Evolutionary conservation across 1,140 invertebrate species (phyloP), one percentile per base, ranked within the genome.

Genomic region (Capitella teleta): DNA sequence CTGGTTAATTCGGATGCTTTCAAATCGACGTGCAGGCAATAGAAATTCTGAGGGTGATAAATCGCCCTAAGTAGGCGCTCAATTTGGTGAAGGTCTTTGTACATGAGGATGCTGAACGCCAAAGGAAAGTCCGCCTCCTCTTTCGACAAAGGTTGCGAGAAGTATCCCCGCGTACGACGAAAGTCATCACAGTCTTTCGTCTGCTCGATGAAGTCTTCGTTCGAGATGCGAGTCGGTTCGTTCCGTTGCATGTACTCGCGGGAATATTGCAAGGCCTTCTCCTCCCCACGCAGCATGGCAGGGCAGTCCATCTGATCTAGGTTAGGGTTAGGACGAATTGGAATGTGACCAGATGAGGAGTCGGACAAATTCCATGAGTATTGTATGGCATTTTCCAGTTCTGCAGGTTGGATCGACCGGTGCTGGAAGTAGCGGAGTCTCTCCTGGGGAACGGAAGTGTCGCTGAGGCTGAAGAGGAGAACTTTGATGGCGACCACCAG

Each of bases 21-120:
- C 1, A 37, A 34, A 37, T 70, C 67, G 12, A 68, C 56, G 42
- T 64, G 63, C 23, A 70, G 50, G 52, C 67, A 70, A 48, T 68
- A 70, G 8, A 57, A 44, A 53, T 69, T 69, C 28, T 69, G 66
- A 0, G 64, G 63, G 6, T 55, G 42, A 34, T 68, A 68, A 37
- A 70, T 65, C 2, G 59, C 58, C 8, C 59, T 46, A 2, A 70
- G 52, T 6, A 68, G 51, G 16, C 60, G 37, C 30, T 65, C 60
- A 0, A 60, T 32, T 28, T 50, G 46, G 18, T 50, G 5, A 10
- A 50, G n/a, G 28, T 42, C 51, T 18, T 41, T 41, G 25, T 41
- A 53, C 23, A 49, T 45, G 5, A 53, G 36, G 10, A 53, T 40
- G 36, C 46, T 53, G 38, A 37, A 53, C 12, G 51, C 51, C 18